Percentiles rank a stretch among this genome's conserved stretches.
These are phyloP conservation scores for Ctenochaetus hawaiiensis DNA, from an alignment of 2,797 vertebrate genomes.

Conservation along the genomic window DNA sequence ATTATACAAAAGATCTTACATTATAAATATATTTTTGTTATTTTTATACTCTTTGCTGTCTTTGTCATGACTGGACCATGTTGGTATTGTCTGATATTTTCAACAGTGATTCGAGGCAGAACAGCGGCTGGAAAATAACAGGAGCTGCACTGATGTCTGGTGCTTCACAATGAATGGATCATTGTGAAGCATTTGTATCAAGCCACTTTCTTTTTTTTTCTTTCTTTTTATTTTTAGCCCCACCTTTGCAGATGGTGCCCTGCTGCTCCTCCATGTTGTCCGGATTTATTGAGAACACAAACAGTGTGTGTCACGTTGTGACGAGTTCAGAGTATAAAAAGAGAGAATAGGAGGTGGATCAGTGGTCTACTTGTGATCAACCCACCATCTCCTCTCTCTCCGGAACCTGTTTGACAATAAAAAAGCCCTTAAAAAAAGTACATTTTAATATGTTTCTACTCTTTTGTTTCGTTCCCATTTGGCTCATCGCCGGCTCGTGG, in stretches of 20 bases:
- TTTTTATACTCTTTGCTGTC: background rate
- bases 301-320: conserved; percentile 5
- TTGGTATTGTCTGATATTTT: conserved; percentile 8
- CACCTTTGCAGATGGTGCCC: conserved; percentile 18
- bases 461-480: conserved; percentile 27
- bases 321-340: conserved; percentile 9
- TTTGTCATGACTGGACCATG: background rate
- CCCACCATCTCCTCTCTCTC: background rate
- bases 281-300: conserved; percentile 33
- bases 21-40: background rate
- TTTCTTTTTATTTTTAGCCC: background rate
- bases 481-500: background rate
- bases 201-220: conserved; percentile 16
- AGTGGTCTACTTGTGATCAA: background rate
- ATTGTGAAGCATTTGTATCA: conserved; percentile 8
- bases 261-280: conserved; percentile 19
- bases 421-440: conserved; percentile 3
- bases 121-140: conserved; percentile 8
- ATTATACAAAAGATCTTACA: background rate
- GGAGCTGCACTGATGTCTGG: conserved; percentile 12
- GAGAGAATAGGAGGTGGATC: conserved; percentile 25
- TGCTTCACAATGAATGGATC: conserved; percentile 40
- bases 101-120: background rate
- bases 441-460: conserved; percentile 18
- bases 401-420: background rate